phyloP scores from a whole-genome alignment of 2,113 vertebrate genomes.

The Nesogale talazaci region DNA sequence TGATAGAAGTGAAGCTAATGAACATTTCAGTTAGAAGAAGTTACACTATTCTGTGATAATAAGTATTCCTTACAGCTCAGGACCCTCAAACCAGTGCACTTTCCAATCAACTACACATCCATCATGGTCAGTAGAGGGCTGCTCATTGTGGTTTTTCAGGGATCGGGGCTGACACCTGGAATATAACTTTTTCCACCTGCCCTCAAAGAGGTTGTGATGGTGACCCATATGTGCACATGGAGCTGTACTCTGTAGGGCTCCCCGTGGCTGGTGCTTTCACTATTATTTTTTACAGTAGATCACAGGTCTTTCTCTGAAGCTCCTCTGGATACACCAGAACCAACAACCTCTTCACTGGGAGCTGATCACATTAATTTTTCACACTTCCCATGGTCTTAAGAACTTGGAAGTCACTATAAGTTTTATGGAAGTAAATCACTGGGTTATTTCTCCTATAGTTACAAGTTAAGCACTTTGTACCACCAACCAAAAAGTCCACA shows the following conservation, averaged over 20 bases:
- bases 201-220: background rate
- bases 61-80: background rate
- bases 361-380: background rate
- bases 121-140: background rate
- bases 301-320: background rate
- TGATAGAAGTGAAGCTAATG: background rate
- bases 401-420: background rate
- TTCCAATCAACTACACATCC: background rate
- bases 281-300: background rate
- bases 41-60: background rate
- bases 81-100: background rate
- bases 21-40: constrained; percentile 6
- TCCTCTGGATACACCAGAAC: background rate
- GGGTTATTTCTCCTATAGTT: too few relatives aligned
- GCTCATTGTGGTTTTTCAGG: background rate
- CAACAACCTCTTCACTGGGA: background rate
- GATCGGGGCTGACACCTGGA: background rate
- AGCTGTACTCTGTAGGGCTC: background rate
- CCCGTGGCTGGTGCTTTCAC: background rate
- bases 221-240: background rate
- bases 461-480: too few relatives aligned
- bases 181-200: background rate
- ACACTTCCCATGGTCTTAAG: background rate
- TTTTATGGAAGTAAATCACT: too few relatives aligned
- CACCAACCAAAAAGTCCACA: too few relatives aligned